Conservation (phyloP, 1,140 invertebrate genomes). For the Drosophila ironensis region DNA sequence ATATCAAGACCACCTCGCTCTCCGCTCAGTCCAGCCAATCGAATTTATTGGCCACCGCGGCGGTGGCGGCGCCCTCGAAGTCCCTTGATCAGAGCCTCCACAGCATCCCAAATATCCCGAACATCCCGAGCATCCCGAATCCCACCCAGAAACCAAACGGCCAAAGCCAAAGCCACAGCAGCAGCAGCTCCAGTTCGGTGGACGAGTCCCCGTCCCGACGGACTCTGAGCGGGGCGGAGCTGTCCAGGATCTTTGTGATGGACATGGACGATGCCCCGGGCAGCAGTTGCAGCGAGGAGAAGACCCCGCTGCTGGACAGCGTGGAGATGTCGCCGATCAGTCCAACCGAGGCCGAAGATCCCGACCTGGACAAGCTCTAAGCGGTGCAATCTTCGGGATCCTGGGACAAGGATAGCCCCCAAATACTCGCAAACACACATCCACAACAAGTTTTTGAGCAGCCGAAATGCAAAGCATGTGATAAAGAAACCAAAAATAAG, state of each 20-base stretch:
- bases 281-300: constrained; percentile 78
- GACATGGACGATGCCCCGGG: constrained; percentile 68
- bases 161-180: constrained; percentile 30
- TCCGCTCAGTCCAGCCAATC: constrained; percentile 74
- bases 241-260: constrained; percentile 77
- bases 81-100: constrained; percentile 58
- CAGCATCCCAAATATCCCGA: constrained; percentile 31
- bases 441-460: constrained; percentile 38
- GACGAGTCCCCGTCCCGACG: constrained; percentile 73
- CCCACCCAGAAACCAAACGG: constrained; percentile 25
- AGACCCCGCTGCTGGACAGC: constrained; percentile 78
- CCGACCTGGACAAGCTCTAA: constrained; percentile 67
- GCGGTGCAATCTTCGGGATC: background rate
- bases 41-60: constrained; percentile 67
- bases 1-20: constrained; percentile 80
- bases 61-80: constrained; percentile 50
- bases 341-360: constrained; percentile 74
- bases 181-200: constrained; percentile 53
- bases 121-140: constrained; percentile 32
- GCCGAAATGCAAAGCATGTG: constrained; percentile 71
- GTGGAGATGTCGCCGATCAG: constrained; percentile 81
- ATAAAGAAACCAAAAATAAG: constrained; percentile 58
- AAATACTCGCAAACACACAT: constrained; percentile 21
- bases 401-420: background rate
- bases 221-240: constrained; percentile 66